A percentile compares a stretch with the other conserved stretches of the same genome.
Evolutionary conservation across 2,113 vertebrate genomes (phyloP).

Genomic region (Mormyrus lacerda): DNA sequence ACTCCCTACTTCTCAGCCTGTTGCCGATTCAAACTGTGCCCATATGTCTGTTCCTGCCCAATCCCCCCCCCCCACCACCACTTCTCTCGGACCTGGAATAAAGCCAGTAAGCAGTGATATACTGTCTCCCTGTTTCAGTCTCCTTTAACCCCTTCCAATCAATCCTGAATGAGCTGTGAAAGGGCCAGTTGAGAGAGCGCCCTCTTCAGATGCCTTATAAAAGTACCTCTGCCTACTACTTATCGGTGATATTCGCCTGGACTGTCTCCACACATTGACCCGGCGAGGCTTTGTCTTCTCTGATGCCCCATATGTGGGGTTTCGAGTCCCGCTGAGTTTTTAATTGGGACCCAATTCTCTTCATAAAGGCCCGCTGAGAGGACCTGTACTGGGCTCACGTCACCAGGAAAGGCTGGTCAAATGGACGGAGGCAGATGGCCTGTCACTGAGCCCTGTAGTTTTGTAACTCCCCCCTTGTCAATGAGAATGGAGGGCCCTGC

Average conservation of each 20-base stretch:
- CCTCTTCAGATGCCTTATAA: neutral
- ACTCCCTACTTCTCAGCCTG: conserved; percentile 42
- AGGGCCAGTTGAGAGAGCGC: neutral
- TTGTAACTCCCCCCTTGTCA: neutral
- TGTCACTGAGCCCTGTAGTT: neutral
- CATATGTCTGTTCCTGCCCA: conserved; percentile 35
- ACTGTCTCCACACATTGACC: neutral
- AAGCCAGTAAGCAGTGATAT: conserved; percentile 17
- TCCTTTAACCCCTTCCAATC: neutral
- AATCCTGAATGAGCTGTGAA: neutral
- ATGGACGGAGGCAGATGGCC: neutral
- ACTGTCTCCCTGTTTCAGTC: neutral
- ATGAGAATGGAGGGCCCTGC: neutral
- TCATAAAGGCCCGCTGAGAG: neutral
- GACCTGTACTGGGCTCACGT: neutral
- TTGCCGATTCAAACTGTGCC: conserved; percentile 26
- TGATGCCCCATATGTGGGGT: neutral
- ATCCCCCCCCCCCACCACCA: conserved; percentile 37
- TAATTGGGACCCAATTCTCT: neutral
- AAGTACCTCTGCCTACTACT: neutral
- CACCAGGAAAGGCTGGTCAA: neutral
- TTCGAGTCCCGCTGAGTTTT: neutral
- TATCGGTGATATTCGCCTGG: neutral
- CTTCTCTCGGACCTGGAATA: conserved; percentile 46
- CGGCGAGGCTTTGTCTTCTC: neutral